Base-by-base conservation (phyloP, 2,113 vertebrate species). In the Brevimyrus niger region DNA sequence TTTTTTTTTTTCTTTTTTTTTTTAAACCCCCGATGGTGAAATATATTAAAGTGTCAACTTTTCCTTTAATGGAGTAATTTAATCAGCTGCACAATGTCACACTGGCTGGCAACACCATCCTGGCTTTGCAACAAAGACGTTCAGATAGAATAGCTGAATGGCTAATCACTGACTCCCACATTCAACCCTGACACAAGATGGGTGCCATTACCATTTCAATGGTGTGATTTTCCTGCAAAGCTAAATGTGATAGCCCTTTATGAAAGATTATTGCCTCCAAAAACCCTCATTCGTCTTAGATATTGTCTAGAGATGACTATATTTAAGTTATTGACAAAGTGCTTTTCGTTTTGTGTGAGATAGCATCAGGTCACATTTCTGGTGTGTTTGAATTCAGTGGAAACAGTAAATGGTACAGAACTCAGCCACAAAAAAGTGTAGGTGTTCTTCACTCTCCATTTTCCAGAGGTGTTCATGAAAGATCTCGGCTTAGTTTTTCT, bases 201-300 rank as follows among this genome's bases (percentile, higher is more conserved):
- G 58, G 46, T 31, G n/a, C 69, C 42, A 89, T 89, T 87, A 87
- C 58, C 84, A 89, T 89, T 86, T 89, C 42, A 87, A 87, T 86
- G 46, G 61, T 84, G 47, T 23, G 42, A 50, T 73, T 89, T 89
- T 61, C 82, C 53, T 89, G 21, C 80, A 46, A 50, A 53, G 55
- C 51, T 65, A 89, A 89, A 89, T 86, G 82, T 44, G 42, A 55
- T 89, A 48, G 27, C 80, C 89, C 31, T 65, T 89, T 47, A 86
- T 31, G 55, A 61, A 23, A 48, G 82, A 46, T 86, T 65, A 65
- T 44, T 35, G 55, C 47, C 55, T 21, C 55, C 35, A 46, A 53
- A 84, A 89, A 89, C 47, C 42, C 21, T 44, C 35, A 46, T 55
- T 87, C 46, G 10, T 51, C 17, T 35, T 55, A 31, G 51, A 38